A percentile compares a stretch with the other conserved stretches of the same genome.
Conservation (phyloP, 2,888 invertebrate species). For the Beris chalybata region DNA sequence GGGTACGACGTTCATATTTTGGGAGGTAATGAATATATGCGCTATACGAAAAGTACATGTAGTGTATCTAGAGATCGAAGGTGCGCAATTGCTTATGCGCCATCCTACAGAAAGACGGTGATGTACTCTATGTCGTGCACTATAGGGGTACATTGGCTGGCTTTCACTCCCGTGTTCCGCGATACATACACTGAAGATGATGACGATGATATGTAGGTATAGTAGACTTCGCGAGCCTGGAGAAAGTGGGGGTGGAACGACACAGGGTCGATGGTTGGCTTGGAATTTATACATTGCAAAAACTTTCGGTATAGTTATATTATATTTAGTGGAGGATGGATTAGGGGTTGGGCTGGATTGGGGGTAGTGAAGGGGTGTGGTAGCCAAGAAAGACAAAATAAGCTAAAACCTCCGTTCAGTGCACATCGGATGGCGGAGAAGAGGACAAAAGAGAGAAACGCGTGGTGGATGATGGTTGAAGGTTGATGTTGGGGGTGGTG, state of each 20-base stretch:
- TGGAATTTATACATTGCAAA: too few relatives aligned
- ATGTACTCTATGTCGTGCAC: neutral
- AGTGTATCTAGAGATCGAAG: slow-evolving; percentile 40
- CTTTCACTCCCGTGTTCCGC: neutral
- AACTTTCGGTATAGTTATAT: too few relatives aligned
- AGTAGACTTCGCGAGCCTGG: neutral
- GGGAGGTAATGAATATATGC: slow-evolving; percentile 28
- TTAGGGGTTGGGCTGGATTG: too few relatives aligned
- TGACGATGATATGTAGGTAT: neutral
- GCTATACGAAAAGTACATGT: slow-evolving; percentile 10
- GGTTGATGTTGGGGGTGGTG: neutral
- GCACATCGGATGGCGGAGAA: too few relatives aligned
- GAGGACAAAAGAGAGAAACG: slow-evolving; percentile 5
- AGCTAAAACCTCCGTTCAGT: too few relatives aligned
- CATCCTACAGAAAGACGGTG: slow-evolving; percentile 40
- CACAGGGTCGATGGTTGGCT: neutral
- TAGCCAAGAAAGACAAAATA: too few relatives aligned
- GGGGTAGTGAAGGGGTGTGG: too few relatives aligned
- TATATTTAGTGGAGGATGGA: too few relatives aligned
- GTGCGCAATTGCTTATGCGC: slow-evolving; percentile 49
- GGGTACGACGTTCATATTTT: slow-evolving; percentile 27
- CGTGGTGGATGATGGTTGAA: slow-evolving; percentile 3
- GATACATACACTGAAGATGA: neutral
- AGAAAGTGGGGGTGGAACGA: neutral
- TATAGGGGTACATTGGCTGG: neutral